phyloP scores from a whole-genome alignment of 2,113 vertebrate species.

The Cyanocitta stelleri region DNA sequence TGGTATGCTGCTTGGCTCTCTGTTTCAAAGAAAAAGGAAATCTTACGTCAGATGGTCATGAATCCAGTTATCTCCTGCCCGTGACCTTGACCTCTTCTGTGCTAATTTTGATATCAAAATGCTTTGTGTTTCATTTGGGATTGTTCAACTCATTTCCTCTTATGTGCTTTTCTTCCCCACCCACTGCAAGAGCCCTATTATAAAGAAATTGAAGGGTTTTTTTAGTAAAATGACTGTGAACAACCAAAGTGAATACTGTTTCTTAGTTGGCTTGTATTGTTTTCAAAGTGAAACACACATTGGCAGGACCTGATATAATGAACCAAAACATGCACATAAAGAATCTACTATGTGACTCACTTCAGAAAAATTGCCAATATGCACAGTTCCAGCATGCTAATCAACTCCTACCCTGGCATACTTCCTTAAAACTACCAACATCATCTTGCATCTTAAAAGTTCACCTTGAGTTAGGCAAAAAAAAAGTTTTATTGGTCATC shows the following conservation, averaged over 20 bases:
- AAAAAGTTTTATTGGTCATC: not conserved
- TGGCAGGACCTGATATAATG: not conserved
- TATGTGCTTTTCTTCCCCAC: conserved; percentile 6
- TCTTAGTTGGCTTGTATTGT: not conserved
- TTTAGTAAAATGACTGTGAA: not conserved
- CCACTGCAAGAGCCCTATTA: not conserved
- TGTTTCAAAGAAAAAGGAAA: not conserved
- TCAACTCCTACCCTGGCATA: not conserved
- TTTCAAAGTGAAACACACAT: not conserved
- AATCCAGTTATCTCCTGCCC: not conserved
- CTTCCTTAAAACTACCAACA: not conserved
- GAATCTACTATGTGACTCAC: not conserved
- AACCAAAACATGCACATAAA: not conserved
- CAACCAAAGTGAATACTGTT: not conserved
- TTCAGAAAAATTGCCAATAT: not conserved
- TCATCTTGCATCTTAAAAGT: not conserved
- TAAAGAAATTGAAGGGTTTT: not conserved
- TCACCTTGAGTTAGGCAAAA: not conserved
- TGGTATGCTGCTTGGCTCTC: not conserved
- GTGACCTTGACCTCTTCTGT: conserved; percentile 22
- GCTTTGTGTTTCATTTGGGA: conserved; percentile 9
- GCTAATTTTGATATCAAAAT: conserved; percentile 29
- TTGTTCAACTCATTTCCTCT: conserved; percentile 27
- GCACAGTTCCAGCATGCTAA: not conserved
- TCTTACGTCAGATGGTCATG: not conserved